These are phyloP conservation scores for Megaleporinus macrocephalus DNA, from an alignment of 2,113 vertebrate species.

Conservation along the genomic window DNA sequence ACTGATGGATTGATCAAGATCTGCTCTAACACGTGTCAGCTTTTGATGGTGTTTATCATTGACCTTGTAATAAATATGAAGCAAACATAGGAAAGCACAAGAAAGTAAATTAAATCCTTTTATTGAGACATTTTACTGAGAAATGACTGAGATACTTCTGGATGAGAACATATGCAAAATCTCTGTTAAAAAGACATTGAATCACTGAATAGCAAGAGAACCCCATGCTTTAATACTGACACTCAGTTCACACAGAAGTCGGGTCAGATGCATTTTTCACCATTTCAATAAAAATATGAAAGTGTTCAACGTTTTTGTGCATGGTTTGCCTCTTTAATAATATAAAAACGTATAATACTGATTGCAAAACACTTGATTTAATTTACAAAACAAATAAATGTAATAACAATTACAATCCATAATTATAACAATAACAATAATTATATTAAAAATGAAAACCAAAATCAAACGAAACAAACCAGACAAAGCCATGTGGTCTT, in stretches of 20 bases:
- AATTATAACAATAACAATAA: constrained; percentile 62
- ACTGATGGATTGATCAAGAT: background rate
- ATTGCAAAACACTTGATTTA: constrained; percentile 70
- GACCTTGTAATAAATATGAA: background rate
- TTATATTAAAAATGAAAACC: constrained; percentile 53
- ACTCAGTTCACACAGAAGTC: constrained; percentile 83
- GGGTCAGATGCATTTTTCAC: constrained; percentile 81
- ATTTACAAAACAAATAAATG: constrained; percentile 73
- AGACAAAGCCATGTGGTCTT: constrained; percentile 58
- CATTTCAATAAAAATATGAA: constrained; percentile 89
- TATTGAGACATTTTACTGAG: constrained; percentile 62
- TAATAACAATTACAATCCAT: constrained; percentile 64
- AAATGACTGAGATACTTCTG: constrained; percentile 55
- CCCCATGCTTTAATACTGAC: constrained; percentile 88
- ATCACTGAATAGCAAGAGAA: constrained; percentile 73
- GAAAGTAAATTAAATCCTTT: constrained; percentile 57
- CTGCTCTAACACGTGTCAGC: background rate
- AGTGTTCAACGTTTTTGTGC: constrained; percentile 57
- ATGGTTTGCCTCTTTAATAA: constrained; percentile 67
- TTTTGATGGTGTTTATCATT: background rate
- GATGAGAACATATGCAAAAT: constrained; percentile 62
- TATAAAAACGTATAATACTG: constrained; percentile 74
- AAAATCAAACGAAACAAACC: constrained; percentile 52
- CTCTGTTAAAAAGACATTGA: constrained; percentile 61
- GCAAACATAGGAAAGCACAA: constrained; percentile 15